Percentiles rank a stretch among this genome's conserved stretches.
Evolutionary conservation across 2,797 vertebrate species (phyloP).

Genomic region (Sylvilagus floridanus): DNA sequence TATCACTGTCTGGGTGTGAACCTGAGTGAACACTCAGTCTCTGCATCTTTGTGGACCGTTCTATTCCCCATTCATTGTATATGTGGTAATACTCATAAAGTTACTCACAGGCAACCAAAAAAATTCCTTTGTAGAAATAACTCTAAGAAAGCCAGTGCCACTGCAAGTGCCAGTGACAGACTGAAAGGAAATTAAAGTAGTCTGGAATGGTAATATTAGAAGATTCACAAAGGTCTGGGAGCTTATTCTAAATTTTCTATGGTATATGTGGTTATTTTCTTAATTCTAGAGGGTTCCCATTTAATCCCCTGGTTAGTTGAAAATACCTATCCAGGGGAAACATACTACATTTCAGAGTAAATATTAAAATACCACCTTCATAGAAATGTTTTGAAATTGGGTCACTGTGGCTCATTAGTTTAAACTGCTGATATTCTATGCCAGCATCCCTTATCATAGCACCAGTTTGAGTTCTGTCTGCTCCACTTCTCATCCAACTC

Average conservation of each 20-base stretch:
- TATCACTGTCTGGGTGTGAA: neutral
- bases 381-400: neutral
- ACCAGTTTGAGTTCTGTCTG: too few species aligned
- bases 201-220: neutral
- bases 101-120: neutral
- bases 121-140: neutral
- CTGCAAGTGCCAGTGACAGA: neutral
- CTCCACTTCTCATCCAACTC: too few species aligned
- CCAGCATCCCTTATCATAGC: too few species aligned
- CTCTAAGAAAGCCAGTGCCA: conserved; percentile 38
- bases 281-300: neutral
- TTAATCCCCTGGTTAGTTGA: neutral
- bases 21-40: neutral
- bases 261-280: neutral
- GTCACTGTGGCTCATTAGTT: too few species aligned
- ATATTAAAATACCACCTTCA: conserved; percentile 11
- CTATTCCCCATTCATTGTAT: neutral
- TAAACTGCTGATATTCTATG: too few species aligned
- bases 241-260: neutral
- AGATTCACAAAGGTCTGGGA: neutral
- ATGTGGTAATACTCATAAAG: neutral
- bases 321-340: conserved; percentile 30
- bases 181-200: conserved; percentile 22
- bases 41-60: neutral
- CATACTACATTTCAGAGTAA: conserved; percentile 43